Base-by-base conservation (phyloP, 2,888 invertebrate genomes). In the Hypselothyrea guttata region DNA sequence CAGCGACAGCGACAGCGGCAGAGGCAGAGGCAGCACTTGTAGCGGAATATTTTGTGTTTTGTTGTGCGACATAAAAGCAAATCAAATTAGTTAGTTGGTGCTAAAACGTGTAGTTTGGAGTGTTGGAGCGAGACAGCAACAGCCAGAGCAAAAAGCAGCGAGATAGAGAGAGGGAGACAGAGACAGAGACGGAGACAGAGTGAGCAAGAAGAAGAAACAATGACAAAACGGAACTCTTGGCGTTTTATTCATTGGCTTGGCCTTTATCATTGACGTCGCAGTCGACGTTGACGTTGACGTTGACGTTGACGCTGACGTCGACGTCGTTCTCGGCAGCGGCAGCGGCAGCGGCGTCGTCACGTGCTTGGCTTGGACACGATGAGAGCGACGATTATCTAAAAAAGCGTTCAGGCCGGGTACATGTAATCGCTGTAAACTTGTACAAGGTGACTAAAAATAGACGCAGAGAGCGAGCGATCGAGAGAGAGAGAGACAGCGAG, bases 401-500 rank as follows among this genome's bases (percentile, higher is more conserved):
- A 69, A 60, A 74, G 52, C 60, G 47, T 47, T 69, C 74, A 33
- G 67, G 47, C 61, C 61, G 58, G 62, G 82, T 60, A 56, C 77
- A 74, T 74, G 75, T 72, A 74, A 74, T 74, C 61, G 61, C 45
- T 74, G 71, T 72, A 72, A 72, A 72, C 70, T 72, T 74, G 59
- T 70, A 70, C 66, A 72, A 70, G 66, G 71, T 74, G 74, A 70
- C 72, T 72, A 72, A 70, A 72, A 72, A 72, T 72, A 72, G 70
- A 31, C 22, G 28, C 38, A 67, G 22, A 62, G 15, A 42, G 31
- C 69, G 38, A 66, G 12, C 1, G 4, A 37, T 27, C 7, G 4
- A 15, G 12, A n/a, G 2, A 4, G 18, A 38, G 12, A 5, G n/a
- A 4, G 31, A 12, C 27, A 11, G 9, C 12, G 41, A 31, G 28